Conservation (phyloP, 2,888 invertebrate species). For the Aelia acuminata region DNA sequence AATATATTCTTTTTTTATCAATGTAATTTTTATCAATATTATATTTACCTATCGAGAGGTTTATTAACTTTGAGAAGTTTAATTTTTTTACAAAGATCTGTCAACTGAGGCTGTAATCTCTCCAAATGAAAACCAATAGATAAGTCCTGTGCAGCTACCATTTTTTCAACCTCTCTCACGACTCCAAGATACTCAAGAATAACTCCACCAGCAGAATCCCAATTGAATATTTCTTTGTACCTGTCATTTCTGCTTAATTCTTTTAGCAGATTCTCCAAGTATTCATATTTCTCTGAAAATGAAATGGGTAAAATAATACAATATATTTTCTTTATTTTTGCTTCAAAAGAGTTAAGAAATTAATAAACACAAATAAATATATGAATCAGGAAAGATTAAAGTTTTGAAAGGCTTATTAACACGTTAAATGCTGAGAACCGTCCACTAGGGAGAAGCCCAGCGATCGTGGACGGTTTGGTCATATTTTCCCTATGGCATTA, state of each 20-base stretch:
- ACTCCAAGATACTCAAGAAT: constrained; percentile 81
- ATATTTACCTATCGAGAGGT: constrained; percentile 72
- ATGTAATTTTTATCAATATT: background rate
- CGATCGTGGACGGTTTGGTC: too few relatives aligned
- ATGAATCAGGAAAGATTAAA: background rate
- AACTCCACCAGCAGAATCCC: constrained; percentile 81
- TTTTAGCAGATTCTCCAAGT: constrained; percentile 75
- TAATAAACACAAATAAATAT: background rate
- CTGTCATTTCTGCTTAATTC: constrained; percentile 72
- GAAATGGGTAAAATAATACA: constrained; percentile 58
- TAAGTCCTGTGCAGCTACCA: constrained; percentile 68
- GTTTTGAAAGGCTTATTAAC: background rate
- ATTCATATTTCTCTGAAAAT: constrained; percentile 77
- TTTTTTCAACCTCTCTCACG: constrained; percentile 72
- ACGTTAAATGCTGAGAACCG: too few relatives aligned
- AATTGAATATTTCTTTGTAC: constrained; percentile 70
- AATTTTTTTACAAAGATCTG: constrained; percentile 72
- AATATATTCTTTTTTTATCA: background rate
- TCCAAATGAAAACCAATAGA: constrained; percentile 71
- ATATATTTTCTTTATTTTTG: too few relatives aligned
- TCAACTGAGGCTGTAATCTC: constrained; percentile 71
- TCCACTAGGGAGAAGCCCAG: too few relatives aligned
- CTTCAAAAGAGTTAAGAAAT: background rate
- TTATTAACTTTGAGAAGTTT: constrained; percentile 71
- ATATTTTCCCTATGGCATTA: too few relatives aligned